Evolutionary conservation across 2,797 vertebrate species (phyloP).

Genomic region (Discoglossus pictus): DNA sequence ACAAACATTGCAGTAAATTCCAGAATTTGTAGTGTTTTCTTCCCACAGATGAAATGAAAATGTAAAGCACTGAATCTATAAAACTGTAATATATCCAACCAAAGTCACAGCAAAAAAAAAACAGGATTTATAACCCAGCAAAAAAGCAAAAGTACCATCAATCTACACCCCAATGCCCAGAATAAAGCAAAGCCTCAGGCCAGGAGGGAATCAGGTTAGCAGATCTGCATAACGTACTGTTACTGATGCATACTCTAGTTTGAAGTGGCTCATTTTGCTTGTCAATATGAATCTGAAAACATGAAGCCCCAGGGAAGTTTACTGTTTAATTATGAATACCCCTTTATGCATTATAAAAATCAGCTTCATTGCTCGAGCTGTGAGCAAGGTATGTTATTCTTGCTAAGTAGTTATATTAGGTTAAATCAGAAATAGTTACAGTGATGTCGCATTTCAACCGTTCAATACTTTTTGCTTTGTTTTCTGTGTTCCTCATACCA

Average conservation of each 20-base stretch:
- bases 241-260: constrained; percentile 45
- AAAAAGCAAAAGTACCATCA: constrained; percentile 42
- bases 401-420: background rate
- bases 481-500: no score
- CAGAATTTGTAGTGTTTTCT: no score
- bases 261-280: constrained; percentile 57
- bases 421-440: background rate
- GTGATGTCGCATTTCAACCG: no score
- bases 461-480: no score
- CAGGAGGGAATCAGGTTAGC: constrained; percentile 54
- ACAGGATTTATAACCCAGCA: no score
- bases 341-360: constrained; percentile 49
- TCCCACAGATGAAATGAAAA: no score
- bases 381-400: constrained; percentile 9
- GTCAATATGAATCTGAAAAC: constrained; percentile 58
- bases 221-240: constrained; percentile 47
- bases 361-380: constrained; percentile 20
- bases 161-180: constrained; percentile 36
- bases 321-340: constrained; percentile 54
- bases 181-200: constrained; percentile 54
- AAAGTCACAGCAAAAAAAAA: no score
- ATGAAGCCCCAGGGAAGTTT: constrained; percentile 47
- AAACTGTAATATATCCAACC: no score
- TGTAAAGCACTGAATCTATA: no score
- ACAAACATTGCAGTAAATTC: no score